Percentiles rank a stretch among this genome's conserved stretches.
These are phyloP conservation scores for Anagrus nilaparvatae DNA, from an alignment of 1,140 invertebrate genomes.

Conservation along the genomic window DNA sequence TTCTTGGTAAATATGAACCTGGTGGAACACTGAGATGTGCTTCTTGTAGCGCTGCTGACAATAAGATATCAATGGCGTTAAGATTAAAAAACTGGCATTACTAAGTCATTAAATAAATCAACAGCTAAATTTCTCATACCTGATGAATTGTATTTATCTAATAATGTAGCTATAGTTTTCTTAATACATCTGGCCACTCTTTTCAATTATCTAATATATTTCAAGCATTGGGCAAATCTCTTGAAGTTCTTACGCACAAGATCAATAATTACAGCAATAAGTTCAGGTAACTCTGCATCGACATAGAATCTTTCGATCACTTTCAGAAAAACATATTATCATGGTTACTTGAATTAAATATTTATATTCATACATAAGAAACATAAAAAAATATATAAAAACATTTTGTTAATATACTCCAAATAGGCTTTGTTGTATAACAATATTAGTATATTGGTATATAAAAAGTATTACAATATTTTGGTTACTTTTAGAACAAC, in stretches of 20 bases:
- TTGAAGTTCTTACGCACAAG: constrained; percentile 55
- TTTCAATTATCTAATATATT: constrained; percentile 57
- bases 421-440: too few species aligned
- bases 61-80: constrained; percentile 74
- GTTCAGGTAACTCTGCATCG: constrained; percentile 70
- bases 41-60: constrained; percentile 75
- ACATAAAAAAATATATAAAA: too few species aligned
- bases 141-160: constrained; percentile 84
- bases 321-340: too few species aligned
- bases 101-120: constrained; percentile 77
- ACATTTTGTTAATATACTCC: too few species aligned
- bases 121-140: constrained; percentile 71
- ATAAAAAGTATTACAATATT: too few species aligned
- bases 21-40: constrained; percentile 57
- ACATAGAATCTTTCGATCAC: too few species aligned
- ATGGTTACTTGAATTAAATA: too few species aligned
- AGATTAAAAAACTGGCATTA: constrained; percentile 68
- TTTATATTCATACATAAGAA: too few species aligned
- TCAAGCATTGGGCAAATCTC: constrained; percentile 55
- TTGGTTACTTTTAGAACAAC: too few species aligned
- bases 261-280: constrained; percentile 67
- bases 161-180: constrained; percentile 74
- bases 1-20: constrained; percentile 63
- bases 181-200: constrained; percentile 74
- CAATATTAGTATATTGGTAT: too few species aligned